Conservation (phyloP, 2,888 invertebrate species). For the Lutraria lutraria region DNA sequence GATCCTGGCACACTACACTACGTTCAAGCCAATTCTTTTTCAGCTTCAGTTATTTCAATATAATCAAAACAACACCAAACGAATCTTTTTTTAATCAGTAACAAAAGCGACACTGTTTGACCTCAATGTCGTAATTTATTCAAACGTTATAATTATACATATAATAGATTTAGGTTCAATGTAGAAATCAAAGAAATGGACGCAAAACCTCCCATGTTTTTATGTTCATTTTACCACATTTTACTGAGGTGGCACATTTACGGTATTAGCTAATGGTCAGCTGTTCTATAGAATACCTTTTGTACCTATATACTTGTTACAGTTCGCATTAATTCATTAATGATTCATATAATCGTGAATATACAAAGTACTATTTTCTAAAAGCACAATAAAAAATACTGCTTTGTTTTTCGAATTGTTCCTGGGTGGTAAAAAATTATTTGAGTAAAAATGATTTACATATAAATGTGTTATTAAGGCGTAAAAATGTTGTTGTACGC, state of each 20-base stretch:
- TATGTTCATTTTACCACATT: constrained; percentile 7
- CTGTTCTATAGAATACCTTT: not conserved
- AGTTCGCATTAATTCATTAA: no score
- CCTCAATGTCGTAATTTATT: not conserved
- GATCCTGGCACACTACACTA: no score
- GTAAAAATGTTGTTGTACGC: no score
- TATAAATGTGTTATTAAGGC: no score
- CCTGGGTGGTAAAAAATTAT: no score
- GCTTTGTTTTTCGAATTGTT: not conserved
- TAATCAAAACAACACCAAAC: no score
- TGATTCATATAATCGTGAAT: no score
- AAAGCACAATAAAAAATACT: not conserved
- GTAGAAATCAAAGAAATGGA: not conserved
- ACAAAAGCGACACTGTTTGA: not conserved
- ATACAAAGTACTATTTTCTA: not conserved
- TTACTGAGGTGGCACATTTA: not conserved
- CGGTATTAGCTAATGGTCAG: not conserved
- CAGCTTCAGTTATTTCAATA: no score
- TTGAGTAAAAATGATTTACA: no score
- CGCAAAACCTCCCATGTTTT: constrained; percentile 1
- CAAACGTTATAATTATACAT: not conserved
- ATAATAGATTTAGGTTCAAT: not conserved
- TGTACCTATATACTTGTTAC: not conserved
- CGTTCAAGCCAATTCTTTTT: no score
- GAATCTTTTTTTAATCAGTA: no score